A percentile compares a stretch with the other conserved stretches of the same genome.
Evolutionary conservation across 2,888 invertebrate genomes (phyloP).

Genomic region (Brachypalpus laphriformis): DNA sequence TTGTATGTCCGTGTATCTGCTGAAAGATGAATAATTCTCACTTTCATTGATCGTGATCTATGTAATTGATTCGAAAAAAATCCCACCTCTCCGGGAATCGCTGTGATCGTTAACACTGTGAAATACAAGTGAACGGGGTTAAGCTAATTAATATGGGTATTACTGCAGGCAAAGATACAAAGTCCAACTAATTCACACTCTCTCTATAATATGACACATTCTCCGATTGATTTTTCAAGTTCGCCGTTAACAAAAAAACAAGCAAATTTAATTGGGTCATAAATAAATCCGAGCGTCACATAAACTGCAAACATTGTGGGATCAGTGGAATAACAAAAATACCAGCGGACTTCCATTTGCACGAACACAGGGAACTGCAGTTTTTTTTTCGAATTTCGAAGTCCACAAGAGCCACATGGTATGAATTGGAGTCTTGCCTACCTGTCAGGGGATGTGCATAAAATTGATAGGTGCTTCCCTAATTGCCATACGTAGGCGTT

Average conservation of each 20-base stretch:
- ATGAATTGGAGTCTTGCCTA: background rate
- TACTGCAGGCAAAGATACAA: background rate
- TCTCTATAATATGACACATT: constrained; percentile 10
- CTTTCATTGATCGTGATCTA: too few relatives aligned
- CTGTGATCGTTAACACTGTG: constrained; percentile 5
- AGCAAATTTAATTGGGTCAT: too few relatives aligned
- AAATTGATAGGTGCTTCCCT: background rate
- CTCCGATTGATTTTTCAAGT: background rate
- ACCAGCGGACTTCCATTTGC: constrained; percentile 20
- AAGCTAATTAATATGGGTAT: background rate
- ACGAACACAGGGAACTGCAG: constrained; percentile 22
- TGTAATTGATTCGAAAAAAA: too few relatives aligned
- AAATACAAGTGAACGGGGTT: background rate
- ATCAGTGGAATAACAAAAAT: background rate
- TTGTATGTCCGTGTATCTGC: too few relatives aligned
- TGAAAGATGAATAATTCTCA: too few relatives aligned
- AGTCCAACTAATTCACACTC: constrained; percentile 21
- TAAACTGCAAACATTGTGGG: constrained; percentile 20
- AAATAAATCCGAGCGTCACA: background rate
- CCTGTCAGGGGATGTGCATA: background rate
- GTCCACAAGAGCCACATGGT: background rate
- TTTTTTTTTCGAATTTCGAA: constrained; percentile 1
- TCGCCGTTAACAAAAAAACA: too few relatives aligned
- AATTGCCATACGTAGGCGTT: too few relatives aligned
- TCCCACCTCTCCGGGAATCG: background rate